Conservation (phyloP, 2,797 vertebrate genomes). For the Ambastaia sidthimunki region DNA sequence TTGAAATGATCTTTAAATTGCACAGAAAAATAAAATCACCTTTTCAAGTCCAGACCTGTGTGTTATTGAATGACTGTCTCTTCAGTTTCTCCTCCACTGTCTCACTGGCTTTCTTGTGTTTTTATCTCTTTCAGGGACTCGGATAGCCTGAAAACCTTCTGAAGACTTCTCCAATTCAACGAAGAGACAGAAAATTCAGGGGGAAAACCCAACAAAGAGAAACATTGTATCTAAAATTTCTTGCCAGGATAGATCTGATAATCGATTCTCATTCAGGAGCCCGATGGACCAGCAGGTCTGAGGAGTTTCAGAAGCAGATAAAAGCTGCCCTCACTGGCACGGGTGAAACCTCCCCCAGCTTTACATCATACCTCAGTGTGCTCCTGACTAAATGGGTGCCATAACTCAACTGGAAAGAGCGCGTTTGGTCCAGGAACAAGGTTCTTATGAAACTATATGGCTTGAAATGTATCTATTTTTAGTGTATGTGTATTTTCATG, state of each 20-base stretch:
- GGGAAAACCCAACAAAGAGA: slow-evolving; percentile 14
- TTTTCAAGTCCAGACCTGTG: neutral
- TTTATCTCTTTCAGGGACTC: neutral
- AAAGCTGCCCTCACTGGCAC: slow-evolving; percentile 42
- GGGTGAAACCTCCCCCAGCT: slow-evolving; percentile 38
- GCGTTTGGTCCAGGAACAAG: slow-evolving; percentile 13
- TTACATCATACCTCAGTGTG: slow-evolving; percentile 44
- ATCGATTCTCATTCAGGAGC: slow-evolving; percentile 57
- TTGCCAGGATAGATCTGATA: slow-evolving; percentile 43
- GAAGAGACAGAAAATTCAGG: neutral
- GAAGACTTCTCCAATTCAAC: neutral
- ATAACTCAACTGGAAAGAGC: slow-evolving; percentile 13
- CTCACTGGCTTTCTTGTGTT: neutral
- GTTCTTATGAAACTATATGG: slow-evolving; percentile 10
- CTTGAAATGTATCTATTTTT: slow-evolving; percentile 28
- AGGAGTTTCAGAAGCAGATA: slow-evolving; percentile 41
- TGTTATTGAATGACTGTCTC: neutral
- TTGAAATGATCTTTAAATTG: neutral
- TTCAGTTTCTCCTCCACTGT: slow-evolving; percentile 11
- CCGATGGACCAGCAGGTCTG: slow-evolving; percentile 44
- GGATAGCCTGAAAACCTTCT: neutral
- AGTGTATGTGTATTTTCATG: slow-evolving; percentile 5
- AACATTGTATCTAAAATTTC: slow-evolving; percentile 44
- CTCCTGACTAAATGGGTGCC: slow-evolving; percentile 45
- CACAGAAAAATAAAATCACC: neutral